Percentiles rank a stretch among this genome's conserved stretches.
Conservation (phyloP, 1,140 invertebrate species). For the Sitophilus oryzae region DNA sequence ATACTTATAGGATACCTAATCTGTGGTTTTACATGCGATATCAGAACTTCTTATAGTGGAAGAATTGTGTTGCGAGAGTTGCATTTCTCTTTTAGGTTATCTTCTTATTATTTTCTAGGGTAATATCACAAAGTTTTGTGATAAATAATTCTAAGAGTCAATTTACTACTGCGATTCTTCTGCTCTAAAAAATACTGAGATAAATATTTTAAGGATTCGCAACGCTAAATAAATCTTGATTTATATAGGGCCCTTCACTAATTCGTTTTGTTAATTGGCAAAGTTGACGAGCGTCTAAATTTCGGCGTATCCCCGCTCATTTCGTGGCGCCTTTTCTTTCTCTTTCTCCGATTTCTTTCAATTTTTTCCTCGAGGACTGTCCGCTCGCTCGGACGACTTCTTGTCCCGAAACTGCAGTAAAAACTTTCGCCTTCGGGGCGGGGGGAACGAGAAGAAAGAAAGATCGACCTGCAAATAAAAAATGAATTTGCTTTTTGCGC, state of each 20-base stretch:
- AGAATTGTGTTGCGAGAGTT: too few relatives aligned
- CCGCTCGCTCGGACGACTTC: constrained; percentile 27
- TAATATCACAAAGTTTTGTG: too few relatives aligned
- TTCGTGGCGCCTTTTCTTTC: constrained; percentile 36
- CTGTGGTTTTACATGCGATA: too few relatives aligned
- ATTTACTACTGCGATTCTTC: too few relatives aligned
- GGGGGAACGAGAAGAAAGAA: constrained; percentile 34
- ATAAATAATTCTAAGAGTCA: too few relatives aligned
- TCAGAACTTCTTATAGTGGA: too few relatives aligned
- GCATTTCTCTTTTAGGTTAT: too few relatives aligned
- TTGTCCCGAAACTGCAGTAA: constrained; percentile 33
- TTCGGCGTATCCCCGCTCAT: constrained; percentile 35
- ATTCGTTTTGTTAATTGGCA: constrained; percentile 37
- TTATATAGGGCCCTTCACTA: constrained; percentile 26
- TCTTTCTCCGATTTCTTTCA: constrained; percentile 30
- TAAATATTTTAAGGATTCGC: constrained; percentile 9
- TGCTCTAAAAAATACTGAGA: background rate
- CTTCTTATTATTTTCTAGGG: too few relatives aligned
- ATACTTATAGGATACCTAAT: too few relatives aligned
- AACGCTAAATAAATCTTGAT: constrained; percentile 24
- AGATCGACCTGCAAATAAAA: constrained; percentile 23
- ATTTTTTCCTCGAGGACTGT: constrained; percentile 28
- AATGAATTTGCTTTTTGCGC: constrained; percentile 29
- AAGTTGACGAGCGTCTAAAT: constrained; percentile 36
- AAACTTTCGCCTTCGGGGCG: constrained; percentile 29